Evolutionary conservation across 2,888 invertebrate genomes (phyloP).

Genomic region (Drosophila cognata): DNA sequence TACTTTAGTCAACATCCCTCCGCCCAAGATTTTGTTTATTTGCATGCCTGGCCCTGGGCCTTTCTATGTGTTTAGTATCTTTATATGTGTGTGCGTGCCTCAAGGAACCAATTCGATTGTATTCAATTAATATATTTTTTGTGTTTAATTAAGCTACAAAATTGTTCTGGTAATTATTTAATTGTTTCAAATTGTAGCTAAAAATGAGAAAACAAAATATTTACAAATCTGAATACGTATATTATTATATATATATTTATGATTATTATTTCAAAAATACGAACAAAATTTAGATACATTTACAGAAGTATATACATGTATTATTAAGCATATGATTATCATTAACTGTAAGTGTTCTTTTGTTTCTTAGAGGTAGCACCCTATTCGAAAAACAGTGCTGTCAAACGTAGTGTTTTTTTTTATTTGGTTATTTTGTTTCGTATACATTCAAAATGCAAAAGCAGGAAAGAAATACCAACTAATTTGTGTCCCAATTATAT

Average conservation of each 20-base stretch:
- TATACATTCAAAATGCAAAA: constrained; percentile 11
- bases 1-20: not conserved
- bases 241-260: not conserved
- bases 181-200: constrained; percentile 12
- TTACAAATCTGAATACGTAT: not conserved
- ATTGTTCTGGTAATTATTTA: constrained; percentile 11
- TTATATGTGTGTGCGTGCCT: constrained; percentile 15
- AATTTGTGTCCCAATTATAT: constrained; percentile 49
- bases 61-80: not conserved
- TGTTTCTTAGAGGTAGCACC: constrained; percentile 48
- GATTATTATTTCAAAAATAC: constrained; percentile 38
- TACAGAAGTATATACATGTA: constrained; percentile 6
- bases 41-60: constrained; percentile 14
- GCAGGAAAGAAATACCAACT: constrained; percentile 30
- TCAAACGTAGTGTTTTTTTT: constrained; percentile 49
- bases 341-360: constrained; percentile 44
- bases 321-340: constrained; percentile 30
- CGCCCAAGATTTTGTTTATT: constrained; percentile 2
- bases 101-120: constrained; percentile 29
- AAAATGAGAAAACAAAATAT: not conserved
- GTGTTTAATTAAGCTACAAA: constrained; percentile 35
- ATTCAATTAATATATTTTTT: constrained; percentile 25
- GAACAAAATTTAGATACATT: constrained; percentile 26
- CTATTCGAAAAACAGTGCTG: constrained; percentile 26
- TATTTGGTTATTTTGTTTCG: not conserved